Conservation (phyloP, 2,113 vertebrate genomes). For the Phrynocephalus versicolor region DNA sequence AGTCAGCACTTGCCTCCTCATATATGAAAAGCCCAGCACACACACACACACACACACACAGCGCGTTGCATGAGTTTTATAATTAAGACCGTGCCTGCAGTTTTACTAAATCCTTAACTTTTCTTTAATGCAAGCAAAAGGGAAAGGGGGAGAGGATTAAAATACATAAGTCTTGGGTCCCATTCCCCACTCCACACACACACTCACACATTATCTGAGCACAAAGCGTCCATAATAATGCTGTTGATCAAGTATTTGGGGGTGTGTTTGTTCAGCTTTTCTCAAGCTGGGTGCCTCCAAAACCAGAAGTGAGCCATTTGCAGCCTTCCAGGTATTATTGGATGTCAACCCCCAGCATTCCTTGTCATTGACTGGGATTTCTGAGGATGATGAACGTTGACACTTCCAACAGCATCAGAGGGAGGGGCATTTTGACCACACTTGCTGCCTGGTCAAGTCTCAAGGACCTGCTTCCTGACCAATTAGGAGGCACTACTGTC, state of each 20-base stretch:
- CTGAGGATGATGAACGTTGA: no score
- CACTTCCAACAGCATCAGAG: no score
- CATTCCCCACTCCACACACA: background rate
- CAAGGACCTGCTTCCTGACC: no score
- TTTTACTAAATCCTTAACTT: background rate
- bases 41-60: no score
- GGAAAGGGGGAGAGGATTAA: background rate
- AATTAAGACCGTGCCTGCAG: background rate
- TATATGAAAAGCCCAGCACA: background rate
- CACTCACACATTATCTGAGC: no score
- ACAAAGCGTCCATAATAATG: background rate
- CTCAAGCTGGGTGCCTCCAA: background rate
- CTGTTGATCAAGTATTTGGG: background rate
- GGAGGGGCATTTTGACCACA: no score
- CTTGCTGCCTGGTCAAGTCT: no score
- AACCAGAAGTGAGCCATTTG: background rate
- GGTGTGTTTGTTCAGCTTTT: background rate
- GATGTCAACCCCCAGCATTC: no score
- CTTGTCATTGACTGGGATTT: no score
- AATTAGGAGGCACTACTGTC: background rate
- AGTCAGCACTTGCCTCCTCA: conserved; percentile 7
- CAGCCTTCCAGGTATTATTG: background rate
- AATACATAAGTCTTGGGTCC: background rate
- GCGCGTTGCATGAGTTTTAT: background rate
- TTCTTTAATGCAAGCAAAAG: background rate